Evolutionary conservation across 1,140 invertebrate genomes (phyloP).

Genomic region (Neodiprion pinetum): DNA sequence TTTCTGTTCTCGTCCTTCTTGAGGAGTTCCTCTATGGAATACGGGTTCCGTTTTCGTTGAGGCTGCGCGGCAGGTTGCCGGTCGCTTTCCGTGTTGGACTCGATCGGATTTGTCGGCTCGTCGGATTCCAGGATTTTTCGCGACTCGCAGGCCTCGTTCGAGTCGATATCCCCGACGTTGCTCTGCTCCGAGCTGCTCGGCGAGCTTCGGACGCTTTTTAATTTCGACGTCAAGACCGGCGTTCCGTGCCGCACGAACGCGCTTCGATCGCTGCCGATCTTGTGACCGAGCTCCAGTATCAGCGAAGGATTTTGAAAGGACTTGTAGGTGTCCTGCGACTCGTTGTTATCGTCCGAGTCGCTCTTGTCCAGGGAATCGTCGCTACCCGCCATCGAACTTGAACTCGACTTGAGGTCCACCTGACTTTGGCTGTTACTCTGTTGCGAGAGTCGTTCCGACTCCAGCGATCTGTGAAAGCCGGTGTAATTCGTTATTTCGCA

Average conservation of each 20-base stretch:
- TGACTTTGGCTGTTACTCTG: constrained; percentile 50
- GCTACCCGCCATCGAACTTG: constrained; percentile 64
- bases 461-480: constrained; percentile 41
- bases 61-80: constrained; percentile 39
- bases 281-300: constrained; percentile 53
- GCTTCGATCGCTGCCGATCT: constrained; percentile 51
- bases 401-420: constrained; percentile 56
- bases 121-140: constrained; percentile 25
- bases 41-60: constrained; percentile 77
- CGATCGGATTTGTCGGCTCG: constrained; percentile 18
- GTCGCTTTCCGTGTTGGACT: constrained; percentile 38
- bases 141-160: constrained; percentile 24
- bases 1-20: constrained; percentile 75
- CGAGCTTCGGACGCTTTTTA: constrained; percentile 35
- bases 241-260: constrained; percentile 49
- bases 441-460: constrained; percentile 66
- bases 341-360: constrained; percentile 64
- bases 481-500: background rate
- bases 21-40: constrained; percentile 85
- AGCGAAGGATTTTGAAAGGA: constrained; percentile 48
- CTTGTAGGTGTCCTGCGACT: constrained; percentile 52
- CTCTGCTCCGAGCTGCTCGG: constrained; percentile 10
- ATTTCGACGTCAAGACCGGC: constrained; percentile 38
- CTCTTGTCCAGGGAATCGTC: constrained; percentile 70
- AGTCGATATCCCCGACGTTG: constrained; percentile 37